A percentile compares a stretch with the other conserved stretches of the same genome.
phyloP scores from a whole-genome alignment of 1,140 invertebrate species.

The Andricus grossulariae region DNA sequence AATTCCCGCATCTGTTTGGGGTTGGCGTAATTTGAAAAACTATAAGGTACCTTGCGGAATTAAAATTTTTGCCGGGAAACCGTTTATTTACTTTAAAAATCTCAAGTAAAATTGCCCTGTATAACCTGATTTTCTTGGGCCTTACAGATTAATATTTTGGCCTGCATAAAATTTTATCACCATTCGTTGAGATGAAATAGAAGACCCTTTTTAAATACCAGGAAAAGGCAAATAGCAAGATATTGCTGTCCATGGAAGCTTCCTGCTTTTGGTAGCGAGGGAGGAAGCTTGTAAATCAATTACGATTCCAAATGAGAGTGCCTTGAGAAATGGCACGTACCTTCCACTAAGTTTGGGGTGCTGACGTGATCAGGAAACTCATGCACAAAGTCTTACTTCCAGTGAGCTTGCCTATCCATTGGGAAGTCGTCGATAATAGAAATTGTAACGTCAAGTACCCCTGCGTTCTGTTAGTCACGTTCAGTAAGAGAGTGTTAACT shows the following conservation, averaged over 20 bases:
- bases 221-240: background rate
- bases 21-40: too few species aligned
- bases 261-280: conserved; percentile 1
- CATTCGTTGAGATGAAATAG: too few species aligned
- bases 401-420: conserved; percentile 43
- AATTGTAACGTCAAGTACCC: conserved; percentile 52
- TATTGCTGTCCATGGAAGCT: conserved; percentile 11
- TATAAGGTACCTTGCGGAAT: too few species aligned
- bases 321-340: conserved; percentile 70
- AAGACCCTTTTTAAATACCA: too few species aligned
- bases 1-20: too few species aligned
- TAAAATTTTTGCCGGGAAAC: too few species aligned
- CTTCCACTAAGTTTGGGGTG: conserved; percentile 64
- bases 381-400: conserved; percentile 57
- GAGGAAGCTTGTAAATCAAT: conserved; percentile 72
- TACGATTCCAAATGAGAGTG: conserved; percentile 63
- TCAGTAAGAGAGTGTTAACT: conserved; percentile 4
- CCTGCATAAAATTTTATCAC: too few species aligned
- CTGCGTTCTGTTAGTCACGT: conserved; percentile 24
- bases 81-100: too few species aligned
- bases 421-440: conserved; percentile 64
- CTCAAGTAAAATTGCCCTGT: too few species aligned
- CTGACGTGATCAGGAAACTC: conserved; percentile 73
- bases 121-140: too few species aligned
- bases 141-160: too few species aligned